These are phyloP conservation scores for Abramis brama DNA, from an alignment of 2,113 vertebrate species.

Conservation along the genomic window DNA sequence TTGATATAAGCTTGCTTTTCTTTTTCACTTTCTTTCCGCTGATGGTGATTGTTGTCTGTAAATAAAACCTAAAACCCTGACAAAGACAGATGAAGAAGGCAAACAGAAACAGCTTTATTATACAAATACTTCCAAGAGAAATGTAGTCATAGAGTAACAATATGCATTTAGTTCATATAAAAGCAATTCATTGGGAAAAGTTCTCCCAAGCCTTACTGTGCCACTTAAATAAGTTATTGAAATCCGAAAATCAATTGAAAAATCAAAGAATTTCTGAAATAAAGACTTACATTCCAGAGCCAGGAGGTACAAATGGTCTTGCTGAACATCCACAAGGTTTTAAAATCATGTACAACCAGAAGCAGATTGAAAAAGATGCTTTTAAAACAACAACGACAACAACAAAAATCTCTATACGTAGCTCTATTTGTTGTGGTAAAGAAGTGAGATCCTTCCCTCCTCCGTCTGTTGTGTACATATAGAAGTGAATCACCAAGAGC, in stretches of 20 bases:
- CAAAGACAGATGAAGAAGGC: not conserved
- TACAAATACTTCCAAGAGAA: not conserved
- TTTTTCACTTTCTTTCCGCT: not conserved
- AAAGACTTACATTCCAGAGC: constrained; percentile 58
- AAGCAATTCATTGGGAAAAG: not conserved
- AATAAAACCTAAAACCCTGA: not conserved
- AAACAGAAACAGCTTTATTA: not conserved
- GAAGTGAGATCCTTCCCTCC: constrained; percentile 33
- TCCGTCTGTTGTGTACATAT: constrained; percentile 27
- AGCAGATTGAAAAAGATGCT: not conserved
- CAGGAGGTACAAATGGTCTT: constrained; percentile 28
- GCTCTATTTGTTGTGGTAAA: not conserved
- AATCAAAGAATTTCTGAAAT: not conserved
- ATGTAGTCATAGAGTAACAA: not conserved
- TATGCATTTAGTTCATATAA: not conserved
- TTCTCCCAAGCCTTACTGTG: not conserved
- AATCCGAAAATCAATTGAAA: not conserved
- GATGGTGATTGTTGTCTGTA: not conserved
- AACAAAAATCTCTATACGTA: not conserved
- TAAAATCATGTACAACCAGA: not conserved
- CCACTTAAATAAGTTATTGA: not conserved
- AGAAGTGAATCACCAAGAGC: constrained; percentile 59
- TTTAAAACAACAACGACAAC: not conserved
- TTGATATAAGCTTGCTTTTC: not conserved
- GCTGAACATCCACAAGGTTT: constrained; percentile 8